Percentiles rank a stretch among this genome's conserved stretches.
phyloP scores from a whole-genome alignment of 1,140 invertebrate species.

The Drosophila asahinai region DNA sequence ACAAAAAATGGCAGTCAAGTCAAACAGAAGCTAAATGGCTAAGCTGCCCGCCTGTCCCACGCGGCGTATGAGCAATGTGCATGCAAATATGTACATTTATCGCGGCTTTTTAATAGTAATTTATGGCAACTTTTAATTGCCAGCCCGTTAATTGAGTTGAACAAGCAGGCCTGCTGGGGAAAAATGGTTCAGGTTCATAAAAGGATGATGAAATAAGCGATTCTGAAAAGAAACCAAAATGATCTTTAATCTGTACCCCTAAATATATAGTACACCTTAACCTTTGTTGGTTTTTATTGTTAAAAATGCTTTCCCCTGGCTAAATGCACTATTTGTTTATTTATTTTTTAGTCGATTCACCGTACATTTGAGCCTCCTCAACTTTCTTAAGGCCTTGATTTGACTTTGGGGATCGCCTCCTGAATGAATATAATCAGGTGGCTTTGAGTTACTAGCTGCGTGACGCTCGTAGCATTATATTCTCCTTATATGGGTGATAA shows the following conservation, averaged over 20 bases:
- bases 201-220: not conserved
- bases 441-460: slow-evolving; percentile 11
- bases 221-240: not conserved
- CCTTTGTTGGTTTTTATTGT: not conserved
- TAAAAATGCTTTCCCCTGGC: not conserved
- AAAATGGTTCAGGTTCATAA: not conserved
- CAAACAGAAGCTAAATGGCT: slow-evolving; percentile 43
- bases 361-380: not conserved
- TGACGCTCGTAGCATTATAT: slow-evolving; percentile 63
- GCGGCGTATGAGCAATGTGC: slow-evolving; percentile 29
- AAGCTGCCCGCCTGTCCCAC: slow-evolving; percentile 9
- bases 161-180: not conserved
- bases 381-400: not conserved
- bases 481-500: slow-evolving; percentile 39
- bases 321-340: not conserved
- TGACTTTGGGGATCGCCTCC: not conserved
- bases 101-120: slow-evolving; percentile 42
- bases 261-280: no score
- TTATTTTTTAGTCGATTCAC: not conserved
- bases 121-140: slow-evolving; percentile 52
- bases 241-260: no score
- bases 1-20: slow-evolving; percentile 18
- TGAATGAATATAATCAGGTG: slow-evolving; percentile 48
- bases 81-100: slow-evolving; percentile 20
- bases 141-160: slow-evolving; percentile 36